phyloP scores from a whole-genome alignment of 2,797 vertebrate species.

The Sciurus carolinensis region DNA sequence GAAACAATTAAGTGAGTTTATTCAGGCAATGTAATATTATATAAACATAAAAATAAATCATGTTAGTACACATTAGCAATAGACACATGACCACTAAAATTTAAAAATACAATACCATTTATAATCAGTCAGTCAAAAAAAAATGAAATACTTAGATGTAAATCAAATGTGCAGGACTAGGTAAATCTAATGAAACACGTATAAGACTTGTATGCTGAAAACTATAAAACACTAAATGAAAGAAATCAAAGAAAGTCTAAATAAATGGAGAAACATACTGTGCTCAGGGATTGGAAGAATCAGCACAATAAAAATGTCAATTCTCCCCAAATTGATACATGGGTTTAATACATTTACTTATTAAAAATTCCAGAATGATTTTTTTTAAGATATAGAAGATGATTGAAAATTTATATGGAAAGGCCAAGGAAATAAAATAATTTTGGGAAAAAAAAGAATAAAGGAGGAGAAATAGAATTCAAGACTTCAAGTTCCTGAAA shows the following conservation, averaged over 20 bases:
- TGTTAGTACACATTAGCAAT: not conserved
- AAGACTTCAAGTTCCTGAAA: not conserved
- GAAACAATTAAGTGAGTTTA: not conserved
- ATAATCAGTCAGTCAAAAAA: not conserved
- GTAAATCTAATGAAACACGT: not conserved
- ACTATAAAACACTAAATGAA: not conserved
- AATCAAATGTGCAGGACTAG: not conserved
- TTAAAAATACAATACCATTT: not conserved
- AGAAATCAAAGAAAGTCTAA: not conserved
- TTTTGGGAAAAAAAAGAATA: conserved; percentile 15
- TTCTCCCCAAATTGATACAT: not conserved
- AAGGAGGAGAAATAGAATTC: not conserved
- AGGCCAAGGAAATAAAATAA: not conserved
- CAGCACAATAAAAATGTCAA: not conserved
- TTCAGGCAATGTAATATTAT: not conserved
- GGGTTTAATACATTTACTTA: not conserved
- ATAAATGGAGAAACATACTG: not conserved
- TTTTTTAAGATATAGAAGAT: not conserved
- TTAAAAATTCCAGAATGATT: not conserved
- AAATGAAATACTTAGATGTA: not conserved
- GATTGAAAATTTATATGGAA: not conserved
- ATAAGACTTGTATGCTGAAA: not conserved
- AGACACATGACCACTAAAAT: not conserved
- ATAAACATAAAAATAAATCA: not conserved
- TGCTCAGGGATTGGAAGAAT: not conserved